phyloP scores from a whole-genome alignment of 2,113 vertebrate genomes.

The Peromyscus leucopus region DNA sequence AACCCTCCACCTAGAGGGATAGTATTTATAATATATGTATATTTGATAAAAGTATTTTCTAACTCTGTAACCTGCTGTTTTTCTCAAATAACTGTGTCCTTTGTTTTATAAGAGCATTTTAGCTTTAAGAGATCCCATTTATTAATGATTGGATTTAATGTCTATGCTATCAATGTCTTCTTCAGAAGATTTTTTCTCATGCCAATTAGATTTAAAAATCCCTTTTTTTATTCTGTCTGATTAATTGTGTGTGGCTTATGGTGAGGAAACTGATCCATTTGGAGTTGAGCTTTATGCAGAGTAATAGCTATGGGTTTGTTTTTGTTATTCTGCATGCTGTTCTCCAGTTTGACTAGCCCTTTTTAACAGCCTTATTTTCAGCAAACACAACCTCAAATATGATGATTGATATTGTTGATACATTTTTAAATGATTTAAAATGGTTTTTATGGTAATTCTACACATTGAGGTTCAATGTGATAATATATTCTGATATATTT shows the following conservation, averaged over 20 bases:
- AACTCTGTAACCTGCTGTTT: not conserved
- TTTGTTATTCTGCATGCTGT: not conserved
- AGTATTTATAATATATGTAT: too few relatives aligned
- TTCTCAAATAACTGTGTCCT: not conserved
- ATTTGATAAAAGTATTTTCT: not conserved
- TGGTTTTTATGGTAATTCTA: not conserved
- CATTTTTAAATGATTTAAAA: not conserved
- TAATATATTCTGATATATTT: not conserved
- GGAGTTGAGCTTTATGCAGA: not conserved
- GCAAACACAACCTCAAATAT: not conserved
- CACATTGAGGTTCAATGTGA: not conserved
- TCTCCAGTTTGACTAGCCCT: not conserved
- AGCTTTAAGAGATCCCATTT: too few relatives aligned
- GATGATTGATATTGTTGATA: not conserved
- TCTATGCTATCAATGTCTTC: not conserved
- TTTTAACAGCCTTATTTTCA: not conserved
- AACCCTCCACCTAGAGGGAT: not conserved
- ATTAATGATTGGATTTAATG: not conserved
- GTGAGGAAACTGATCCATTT: not conserved
- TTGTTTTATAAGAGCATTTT: not conserved
- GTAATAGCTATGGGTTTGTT: not conserved
- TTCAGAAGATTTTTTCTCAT: not conserved
- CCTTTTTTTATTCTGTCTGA: not conserved
- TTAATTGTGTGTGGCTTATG: not conserved
- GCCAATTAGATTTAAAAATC: not conserved